phyloP scores from a whole-genome alignment of 2,113 vertebrate species.

The Corythoichthys intestinalis region DNA sequence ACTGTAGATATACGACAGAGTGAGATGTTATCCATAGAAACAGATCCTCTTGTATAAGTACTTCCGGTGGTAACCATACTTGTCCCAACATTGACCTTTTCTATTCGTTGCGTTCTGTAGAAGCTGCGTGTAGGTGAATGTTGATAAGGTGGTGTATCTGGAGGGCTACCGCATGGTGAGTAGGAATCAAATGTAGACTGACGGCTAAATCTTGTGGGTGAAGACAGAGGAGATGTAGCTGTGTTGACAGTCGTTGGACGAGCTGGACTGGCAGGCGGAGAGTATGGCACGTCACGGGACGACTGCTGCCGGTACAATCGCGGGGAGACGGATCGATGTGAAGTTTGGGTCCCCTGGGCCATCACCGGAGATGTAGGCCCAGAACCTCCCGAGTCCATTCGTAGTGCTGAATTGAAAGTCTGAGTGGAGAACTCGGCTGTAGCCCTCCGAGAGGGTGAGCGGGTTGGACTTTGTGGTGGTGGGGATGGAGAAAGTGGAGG shows the following conservation, averaged over 20 bases:
- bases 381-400: slow-evolving; percentile 53
- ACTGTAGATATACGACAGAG: slow-evolving; percentile 92
- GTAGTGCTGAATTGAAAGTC: slow-evolving; percentile 75
- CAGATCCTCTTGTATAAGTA: slow-evolving; percentile 81
- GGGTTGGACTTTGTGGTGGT: slow-evolving; percentile 82
- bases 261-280: slow-evolving; percentile 80
- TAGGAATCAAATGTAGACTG: slow-evolving; percentile 81
- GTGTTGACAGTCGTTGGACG: slow-evolving; percentile 79
- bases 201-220: slow-evolving; percentile 79
- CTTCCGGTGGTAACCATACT: slow-evolving; percentile 73
- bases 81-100: slow-evolving; percentile 75
- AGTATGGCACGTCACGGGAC: slow-evolving; percentile 81
- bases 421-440: slow-evolving; percentile 91
- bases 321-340: slow-evolving; percentile 74
- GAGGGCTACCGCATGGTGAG: slow-evolving; percentile 75
- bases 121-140: slow-evolving; percentile 66
- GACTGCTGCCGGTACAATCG: slow-evolving; percentile 83
- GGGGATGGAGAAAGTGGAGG: slow-evolving; percentile 87
- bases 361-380: slow-evolving; percentile 75
- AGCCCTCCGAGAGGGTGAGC: slow-evolving; percentile 71
- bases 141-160: slow-evolving; percentile 75
- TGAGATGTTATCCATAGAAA: slow-evolving; percentile 93
- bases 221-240: slow-evolving; percentile 83
- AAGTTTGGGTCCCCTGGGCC: slow-evolving; percentile 88
- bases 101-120: slow-evolving; percentile 72